phyloP scores from a whole-genome alignment of 2,888 invertebrate genomes.

The Siphlonurus alternatus region DNA sequence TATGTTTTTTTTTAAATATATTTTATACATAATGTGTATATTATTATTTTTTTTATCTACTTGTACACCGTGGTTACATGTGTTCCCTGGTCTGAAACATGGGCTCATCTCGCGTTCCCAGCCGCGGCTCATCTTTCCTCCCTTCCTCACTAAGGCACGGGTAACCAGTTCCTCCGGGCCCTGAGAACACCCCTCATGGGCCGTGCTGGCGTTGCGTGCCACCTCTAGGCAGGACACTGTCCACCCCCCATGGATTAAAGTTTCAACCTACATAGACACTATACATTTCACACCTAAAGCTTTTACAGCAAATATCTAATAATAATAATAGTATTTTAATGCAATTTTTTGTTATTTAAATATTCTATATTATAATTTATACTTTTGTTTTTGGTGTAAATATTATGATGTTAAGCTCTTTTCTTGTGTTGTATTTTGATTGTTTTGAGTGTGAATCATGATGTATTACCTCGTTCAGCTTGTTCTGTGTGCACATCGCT shows the following conservation, averaged over 20 bases:
- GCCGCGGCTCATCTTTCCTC: not conserved
- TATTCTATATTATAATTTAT: too few species aligned
- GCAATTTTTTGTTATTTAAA: too few species aligned
- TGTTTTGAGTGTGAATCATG: too few species aligned
- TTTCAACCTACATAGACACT: not conserved
- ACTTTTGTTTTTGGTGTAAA: too few species aligned
- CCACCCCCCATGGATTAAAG: not conserved
- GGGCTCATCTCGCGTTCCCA: not conserved
- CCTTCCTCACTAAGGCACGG: not conserved
- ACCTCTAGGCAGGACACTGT: not conserved
- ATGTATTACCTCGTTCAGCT: too few species aligned
- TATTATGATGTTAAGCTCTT: too few species aligned
- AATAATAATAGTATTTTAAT: not conserved
- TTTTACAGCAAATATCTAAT: not conserved
- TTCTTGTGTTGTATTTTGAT: too few species aligned
- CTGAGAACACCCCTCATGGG: too few species aligned
- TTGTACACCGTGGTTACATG: not conserved
- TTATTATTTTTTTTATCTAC: not conserved
- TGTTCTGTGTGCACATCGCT: too few species aligned
- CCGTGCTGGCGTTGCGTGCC: not conserved
- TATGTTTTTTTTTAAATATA: not conserved
- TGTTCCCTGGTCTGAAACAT: not conserved
- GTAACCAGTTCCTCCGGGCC: too few species aligned
- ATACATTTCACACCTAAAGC: not conserved
- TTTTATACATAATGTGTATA: too few species aligned